Percentiles rank a stretch among this genome's conserved stretches.
Evolutionary conservation across 2,888 invertebrate genomes (phyloP).

Genomic region (Drosophila mimetica): DNA sequence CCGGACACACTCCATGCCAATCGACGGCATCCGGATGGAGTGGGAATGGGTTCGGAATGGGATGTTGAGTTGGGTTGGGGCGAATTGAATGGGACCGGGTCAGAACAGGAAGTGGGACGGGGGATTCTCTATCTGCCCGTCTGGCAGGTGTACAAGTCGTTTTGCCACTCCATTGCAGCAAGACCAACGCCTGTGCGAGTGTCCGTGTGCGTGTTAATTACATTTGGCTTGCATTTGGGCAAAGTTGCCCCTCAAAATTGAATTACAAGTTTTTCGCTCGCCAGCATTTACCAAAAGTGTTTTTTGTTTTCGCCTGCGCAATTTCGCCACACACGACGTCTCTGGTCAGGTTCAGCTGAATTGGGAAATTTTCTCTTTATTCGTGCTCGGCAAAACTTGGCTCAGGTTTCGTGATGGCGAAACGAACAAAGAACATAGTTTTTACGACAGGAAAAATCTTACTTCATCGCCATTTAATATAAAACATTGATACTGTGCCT

Average conservation of each 20-base stretch:
- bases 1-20: slow-evolving; percentile 51
- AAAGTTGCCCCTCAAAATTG: slow-evolving; percentile 67
- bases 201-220: slow-evolving; percentile 72
- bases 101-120: not conserved
- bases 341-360: slow-evolving; percentile 39
- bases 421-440: slow-evolving; percentile 25
- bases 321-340: slow-evolving; percentile 67
- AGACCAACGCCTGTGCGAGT: slow-evolving; percentile 10
- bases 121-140: slow-evolving; percentile 22
- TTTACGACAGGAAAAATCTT: not conserved
- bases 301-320: slow-evolving; percentile 35
- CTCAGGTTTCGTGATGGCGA: slow-evolving; percentile 48
- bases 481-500: too few species aligned
- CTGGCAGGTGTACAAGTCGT: slow-evolving; percentile 64
- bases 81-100: not conserved
- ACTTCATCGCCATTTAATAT: too few species aligned
- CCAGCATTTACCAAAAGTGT: slow-evolving; percentile 66
- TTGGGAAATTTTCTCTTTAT: slow-evolving; percentile 22
- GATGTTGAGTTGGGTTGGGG: not conserved
- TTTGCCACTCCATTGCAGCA: slow-evolving; percentile 53
- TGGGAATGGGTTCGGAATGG: not conserved
- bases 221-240: slow-evolving; percentile 73
- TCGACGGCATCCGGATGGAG: slow-evolving; percentile 52
- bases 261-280: slow-evolving; percentile 72
- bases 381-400: slow-evolving; percentile 58